phyloP scores from a whole-genome alignment of 1,140 invertebrate species.

The Helicorthomorpha holstii region DNA sequence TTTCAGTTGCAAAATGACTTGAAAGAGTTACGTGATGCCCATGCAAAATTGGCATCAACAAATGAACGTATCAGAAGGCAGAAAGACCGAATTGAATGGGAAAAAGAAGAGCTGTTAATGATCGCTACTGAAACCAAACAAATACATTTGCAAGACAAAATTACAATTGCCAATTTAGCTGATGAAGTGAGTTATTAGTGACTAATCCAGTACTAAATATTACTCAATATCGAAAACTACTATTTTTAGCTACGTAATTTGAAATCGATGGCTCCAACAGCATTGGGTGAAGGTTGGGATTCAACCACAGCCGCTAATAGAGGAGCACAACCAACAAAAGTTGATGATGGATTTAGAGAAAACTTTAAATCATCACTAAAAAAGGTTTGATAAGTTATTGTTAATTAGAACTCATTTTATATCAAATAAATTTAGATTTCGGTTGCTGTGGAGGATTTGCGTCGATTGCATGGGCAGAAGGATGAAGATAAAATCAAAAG shows the following conservation, averaged over 20 bases:
- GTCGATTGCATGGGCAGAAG: neutral
- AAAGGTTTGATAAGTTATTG: too few relatives aligned
- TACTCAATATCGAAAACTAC: slow-evolving; percentile 4
- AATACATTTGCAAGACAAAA: neutral
- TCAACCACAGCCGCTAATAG: neutral
- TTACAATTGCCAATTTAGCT: neutral
- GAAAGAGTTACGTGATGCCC: slow-evolving; percentile 69
- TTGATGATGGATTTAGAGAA: slow-evolving; percentile 14
- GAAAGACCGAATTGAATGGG: slow-evolving; percentile 63
- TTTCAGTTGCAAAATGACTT: slow-evolving; percentile 65
- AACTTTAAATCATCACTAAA: slow-evolving; percentile 16
- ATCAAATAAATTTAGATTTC: slow-evolving; percentile 13
- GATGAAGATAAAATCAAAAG: slow-evolving; percentile 16
- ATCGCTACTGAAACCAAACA: slow-evolving; percentile 4
- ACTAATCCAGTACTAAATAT: slow-evolving; percentile 4
- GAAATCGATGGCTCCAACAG: neutral
- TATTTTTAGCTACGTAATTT: slow-evolving; percentile 4
- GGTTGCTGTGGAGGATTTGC: neutral
- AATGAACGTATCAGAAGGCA: slow-evolving; percentile 76
- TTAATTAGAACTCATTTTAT: slow-evolving; percentile 13
- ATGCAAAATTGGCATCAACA: slow-evolving; percentile 76
- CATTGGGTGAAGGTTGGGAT: neutral
- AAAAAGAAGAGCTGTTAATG: slow-evolving; percentile 24
- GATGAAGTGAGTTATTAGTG: slow-evolving; percentile 4
- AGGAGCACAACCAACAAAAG: neutral